Conservation (phyloP, 2,797 vertebrate genomes). For the Emys orbicularis region DNA sequence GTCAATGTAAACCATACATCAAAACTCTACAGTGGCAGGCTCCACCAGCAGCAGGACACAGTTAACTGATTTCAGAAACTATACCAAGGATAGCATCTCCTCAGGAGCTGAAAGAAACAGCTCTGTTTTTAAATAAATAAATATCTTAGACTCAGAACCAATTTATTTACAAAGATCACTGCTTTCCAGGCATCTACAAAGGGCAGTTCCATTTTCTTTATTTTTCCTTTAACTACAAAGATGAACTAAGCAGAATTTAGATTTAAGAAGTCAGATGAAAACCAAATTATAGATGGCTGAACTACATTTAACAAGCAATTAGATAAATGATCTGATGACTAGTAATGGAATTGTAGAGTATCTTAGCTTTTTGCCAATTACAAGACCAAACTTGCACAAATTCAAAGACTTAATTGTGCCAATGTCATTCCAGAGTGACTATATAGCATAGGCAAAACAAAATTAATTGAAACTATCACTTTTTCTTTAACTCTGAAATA, state of each 20-base stretch:
- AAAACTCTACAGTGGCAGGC: slow-evolving; percentile 36
- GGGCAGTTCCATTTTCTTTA: background rate
- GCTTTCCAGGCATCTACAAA: background rate
- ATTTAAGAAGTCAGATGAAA: slow-evolving; percentile 6
- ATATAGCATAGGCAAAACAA: background rate
- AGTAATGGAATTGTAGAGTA: slow-evolving; percentile 7
- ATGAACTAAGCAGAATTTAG: slow-evolving; percentile 36
- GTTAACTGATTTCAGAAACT: slow-evolving; percentile 51
- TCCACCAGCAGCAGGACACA: slow-evolving; percentile 38
- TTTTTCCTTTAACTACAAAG: slow-evolving; percentile 4
- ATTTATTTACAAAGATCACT: slow-evolving; percentile 28
- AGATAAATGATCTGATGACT: background rate
- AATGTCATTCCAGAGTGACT: background rate
- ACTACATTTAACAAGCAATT: slow-evolving; percentile 8
- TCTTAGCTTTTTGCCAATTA: background rate
- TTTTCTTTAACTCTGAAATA: background rate
- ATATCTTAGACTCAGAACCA: slow-evolving; percentile 5
- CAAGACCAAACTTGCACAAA: slow-evolving; percentile 11
- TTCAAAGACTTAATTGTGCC: background rate
- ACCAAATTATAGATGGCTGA: background rate
- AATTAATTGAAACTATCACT: background rate
- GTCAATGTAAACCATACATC: slow-evolving; percentile 23
- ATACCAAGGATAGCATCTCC: background rate
- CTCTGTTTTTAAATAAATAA: slow-evolving; percentile 11
- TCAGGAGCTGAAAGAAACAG: background rate